These are phyloP conservation scores for Spermophilus dauricus DNA, from an alignment of 2,113 vertebrate genomes.

Conservation along the genomic window DNA sequence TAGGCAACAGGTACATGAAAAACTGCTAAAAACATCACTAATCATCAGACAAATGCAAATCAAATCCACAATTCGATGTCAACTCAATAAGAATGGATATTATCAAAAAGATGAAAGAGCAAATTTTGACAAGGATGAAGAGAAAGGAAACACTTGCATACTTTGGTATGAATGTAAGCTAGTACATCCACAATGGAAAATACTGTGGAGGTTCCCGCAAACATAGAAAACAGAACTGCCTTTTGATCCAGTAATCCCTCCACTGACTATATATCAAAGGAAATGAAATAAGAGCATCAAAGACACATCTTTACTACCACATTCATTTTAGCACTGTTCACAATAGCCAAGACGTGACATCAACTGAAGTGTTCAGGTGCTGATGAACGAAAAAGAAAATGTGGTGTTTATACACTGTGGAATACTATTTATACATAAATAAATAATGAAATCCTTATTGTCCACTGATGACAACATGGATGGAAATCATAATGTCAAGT, in stretches of 20 bases:
- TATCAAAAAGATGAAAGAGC: not conserved
- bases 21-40: not conserved
- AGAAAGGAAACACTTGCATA: not conserved
- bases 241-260: not conserved
- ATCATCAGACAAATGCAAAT: not conserved
- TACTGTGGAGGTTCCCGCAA: not conserved
- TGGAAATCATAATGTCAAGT: no score
- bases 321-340: no score
- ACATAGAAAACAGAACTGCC: not conserved
- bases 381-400: no score
- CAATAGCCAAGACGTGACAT: no score
- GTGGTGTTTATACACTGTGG: no score
- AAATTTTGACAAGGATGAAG: not conserved
- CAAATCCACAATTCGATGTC: not conserved
- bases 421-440: no score
- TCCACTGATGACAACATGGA: no score
- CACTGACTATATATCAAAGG: no score
- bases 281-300: no score
- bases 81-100: not conserved
- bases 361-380: no score
- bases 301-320: no score
- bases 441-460: no score
- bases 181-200: not conserved
- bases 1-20: not conserved
- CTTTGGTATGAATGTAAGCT: not conserved